phyloP scores from a whole-genome alignment of 1,140 invertebrate species.

The Augochlora pura region DNA sequence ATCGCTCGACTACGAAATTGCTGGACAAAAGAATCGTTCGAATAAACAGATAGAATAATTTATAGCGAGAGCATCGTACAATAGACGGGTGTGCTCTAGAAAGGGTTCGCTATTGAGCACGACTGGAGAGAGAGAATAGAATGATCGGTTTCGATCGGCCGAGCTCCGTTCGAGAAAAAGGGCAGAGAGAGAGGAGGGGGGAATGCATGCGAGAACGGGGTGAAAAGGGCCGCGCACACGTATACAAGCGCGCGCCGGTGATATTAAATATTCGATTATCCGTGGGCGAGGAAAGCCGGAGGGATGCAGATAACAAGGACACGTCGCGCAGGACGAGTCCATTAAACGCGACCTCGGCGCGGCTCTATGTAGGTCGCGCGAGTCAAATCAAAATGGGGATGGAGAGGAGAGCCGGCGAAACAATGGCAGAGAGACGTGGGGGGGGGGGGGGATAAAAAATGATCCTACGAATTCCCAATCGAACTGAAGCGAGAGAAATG shows the following conservation, averaged over 20 bases:
- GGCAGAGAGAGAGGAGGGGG: no score
- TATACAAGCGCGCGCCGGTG: no score
- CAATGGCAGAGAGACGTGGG: no score
- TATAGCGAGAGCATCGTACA: no score
- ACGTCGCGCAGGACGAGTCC: conserved; percentile 33
- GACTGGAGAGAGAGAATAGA: no score
- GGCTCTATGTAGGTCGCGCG: neutral
- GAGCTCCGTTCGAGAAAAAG: no score
- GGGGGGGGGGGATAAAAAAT: neutral
- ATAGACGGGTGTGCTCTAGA: no score
- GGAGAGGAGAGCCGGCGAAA: neutral
- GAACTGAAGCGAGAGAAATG: neutral
- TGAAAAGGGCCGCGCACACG: neutral
- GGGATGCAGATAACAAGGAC: conserved; percentile 19
- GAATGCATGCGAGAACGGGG: conserved; percentile 15
- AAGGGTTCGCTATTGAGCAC: no score
- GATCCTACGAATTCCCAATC: neutral
- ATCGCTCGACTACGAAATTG: no score
- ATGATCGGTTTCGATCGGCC: no score
- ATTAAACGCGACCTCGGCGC: conserved; percentile 12
- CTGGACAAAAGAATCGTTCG: no score
- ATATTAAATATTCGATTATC: conserved; percentile 19
- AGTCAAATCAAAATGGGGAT: neutral
- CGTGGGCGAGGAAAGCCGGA: conserved; percentile 2
- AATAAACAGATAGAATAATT: no score